Conservation (phyloP, 2,888 invertebrate species). For the Chymomyza caudatula region DNA sequence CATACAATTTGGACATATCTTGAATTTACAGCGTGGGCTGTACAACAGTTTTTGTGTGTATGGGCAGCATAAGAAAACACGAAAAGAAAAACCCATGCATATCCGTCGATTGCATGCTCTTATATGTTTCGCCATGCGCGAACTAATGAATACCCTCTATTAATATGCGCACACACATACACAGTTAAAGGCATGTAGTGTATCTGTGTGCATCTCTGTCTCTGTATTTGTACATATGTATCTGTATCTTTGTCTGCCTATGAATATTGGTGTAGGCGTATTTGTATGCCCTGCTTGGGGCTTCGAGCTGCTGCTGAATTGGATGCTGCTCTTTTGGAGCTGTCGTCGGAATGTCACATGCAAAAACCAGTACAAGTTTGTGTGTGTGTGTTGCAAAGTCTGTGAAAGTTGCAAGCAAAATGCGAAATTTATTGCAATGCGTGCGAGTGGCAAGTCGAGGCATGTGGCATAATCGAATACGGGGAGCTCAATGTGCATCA, state of each 20-base stretch:
- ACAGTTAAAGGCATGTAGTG: neutral
- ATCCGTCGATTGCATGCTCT: too few relatives aligned
- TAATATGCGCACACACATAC: conserved; percentile 55
- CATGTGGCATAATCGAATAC: conserved; percentile 13
- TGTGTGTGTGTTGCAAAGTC: conserved; percentile 6
- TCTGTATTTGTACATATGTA: too few relatives aligned
- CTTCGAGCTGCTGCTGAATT: neutral
- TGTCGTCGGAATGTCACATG: conserved; percentile 34
- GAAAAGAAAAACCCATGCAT: too few relatives aligned
- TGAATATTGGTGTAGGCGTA: neutral
- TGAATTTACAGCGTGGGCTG: too few relatives aligned
- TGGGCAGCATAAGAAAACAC: too few relatives aligned
- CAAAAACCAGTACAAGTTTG: conserved; percentile 27
- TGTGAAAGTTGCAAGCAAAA: conserved; percentile 51
- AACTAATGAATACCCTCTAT: conserved; percentile 51
- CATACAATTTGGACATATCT: too few relatives aligned
- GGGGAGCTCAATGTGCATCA: conserved; percentile 28
- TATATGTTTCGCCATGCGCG: neutral
- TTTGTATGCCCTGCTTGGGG: neutral
- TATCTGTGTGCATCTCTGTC: neutral
- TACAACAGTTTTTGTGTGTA: too few relatives aligned
- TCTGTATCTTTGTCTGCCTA: neutral
- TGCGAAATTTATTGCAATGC: conserved; percentile 61
- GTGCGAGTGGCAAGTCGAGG: conserved; percentile 1
- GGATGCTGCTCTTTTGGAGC: neutral